Evolutionary conservation across 2,113 vertebrate genomes (phyloP), one percentile per base, ranked within the genome.

Genomic region (Pseudorectes ferrugineus): DNA sequence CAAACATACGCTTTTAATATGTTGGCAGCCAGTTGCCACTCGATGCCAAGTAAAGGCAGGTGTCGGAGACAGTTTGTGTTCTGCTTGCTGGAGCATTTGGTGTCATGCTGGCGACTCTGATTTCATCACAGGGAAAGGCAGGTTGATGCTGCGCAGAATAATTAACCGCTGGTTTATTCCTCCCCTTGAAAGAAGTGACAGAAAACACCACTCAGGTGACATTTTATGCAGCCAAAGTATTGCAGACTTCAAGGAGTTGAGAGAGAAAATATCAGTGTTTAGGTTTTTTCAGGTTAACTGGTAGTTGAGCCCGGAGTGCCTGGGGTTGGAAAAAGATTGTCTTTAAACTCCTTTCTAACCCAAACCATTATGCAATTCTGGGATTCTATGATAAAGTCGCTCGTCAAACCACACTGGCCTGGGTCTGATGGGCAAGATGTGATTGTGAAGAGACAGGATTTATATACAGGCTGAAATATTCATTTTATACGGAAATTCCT

Each of bases 261-360:
- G 52, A 63, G 26, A 46, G 22, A 46, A 73, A 82, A 10, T 28
- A 67, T 22, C 31, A 33, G 3, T 0, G 6, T 22, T 33, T 11
- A 31, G 1, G 11, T 29, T 57, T 51, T 74, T 55, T 12, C 0
- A 3, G n/a, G 65, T 66, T 52, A 74, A 46, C 8, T 22, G 40
- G 35, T 6, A 52, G 36, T 6, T 1, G 22, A 70, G 61, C 4
- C 3, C 0, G 0, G 10, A 49, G 51, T 6, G 16, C 12, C 4
- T 5, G 55, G 3, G 6, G 5, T 9, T 55, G 55, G 48, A 42
- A 36, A 26, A 16, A 26, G 19, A 33, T 36, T 1, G 0, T 35
- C 35, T 35, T 54, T 33, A 15, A 35, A 51, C 23, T 25, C 46
- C 29, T 24, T 54, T 55, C 62, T 35, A 42, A 16, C 21, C 29